Evolutionary conservation across 2,113 vertebrate species (phyloP).

Genomic region (Stomatorhinus ivindoensis): DNA sequence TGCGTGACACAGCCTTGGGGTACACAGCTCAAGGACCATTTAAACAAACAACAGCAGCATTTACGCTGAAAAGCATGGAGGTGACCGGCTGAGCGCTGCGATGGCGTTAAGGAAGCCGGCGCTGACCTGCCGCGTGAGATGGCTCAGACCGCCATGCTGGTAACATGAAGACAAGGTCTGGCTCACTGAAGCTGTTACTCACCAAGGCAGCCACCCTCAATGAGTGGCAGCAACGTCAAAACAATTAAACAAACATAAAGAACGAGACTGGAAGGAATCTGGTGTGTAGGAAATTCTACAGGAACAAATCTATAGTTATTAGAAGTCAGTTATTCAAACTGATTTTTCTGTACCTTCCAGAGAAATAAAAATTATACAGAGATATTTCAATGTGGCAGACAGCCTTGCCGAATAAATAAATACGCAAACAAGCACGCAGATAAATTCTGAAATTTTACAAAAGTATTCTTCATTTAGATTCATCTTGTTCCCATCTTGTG

Average conservation of each 20-base stretch:
- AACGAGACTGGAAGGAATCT: neutral
- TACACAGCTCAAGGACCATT: neutral
- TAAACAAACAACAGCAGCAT: neutral
- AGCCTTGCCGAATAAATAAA: neutral
- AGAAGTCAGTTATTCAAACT: neutral
- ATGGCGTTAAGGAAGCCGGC: neutral
- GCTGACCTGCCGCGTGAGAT: neutral
- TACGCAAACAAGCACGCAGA: neutral
- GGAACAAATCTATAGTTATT: neutral
- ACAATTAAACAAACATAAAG: neutral
- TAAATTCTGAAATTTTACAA: neutral
- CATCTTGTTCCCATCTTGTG: neutral
- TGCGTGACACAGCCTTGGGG: neutral
- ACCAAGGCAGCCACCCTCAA: neutral
- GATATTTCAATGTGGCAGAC: neutral
- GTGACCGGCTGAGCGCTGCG: neutral
- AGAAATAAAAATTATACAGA: neutral
- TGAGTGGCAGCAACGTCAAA: neutral
- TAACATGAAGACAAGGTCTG: neutral
- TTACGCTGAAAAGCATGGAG: neutral
- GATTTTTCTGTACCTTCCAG: neutral
- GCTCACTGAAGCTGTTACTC: neutral
- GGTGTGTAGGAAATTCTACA: neutral
- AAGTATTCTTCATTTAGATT: neutral
- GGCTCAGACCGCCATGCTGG: neutral